phyloP scores from a whole-genome alignment of 1,140 invertebrate species.

The Leptopilina boulardi region DNA sequence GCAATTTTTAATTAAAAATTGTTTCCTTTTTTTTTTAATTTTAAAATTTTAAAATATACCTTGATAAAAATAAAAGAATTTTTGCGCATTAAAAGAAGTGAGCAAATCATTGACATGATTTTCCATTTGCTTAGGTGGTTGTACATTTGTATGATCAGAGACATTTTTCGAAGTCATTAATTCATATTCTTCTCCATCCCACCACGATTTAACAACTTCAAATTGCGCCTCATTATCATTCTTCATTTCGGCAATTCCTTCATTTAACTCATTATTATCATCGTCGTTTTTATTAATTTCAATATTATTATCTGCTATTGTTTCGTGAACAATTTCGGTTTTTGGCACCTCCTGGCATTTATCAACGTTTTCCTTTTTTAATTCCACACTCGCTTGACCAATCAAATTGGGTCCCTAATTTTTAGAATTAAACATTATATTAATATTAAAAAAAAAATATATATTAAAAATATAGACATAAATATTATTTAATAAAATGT shows the following conservation, averaged over 20 bases:
- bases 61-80: constrained; percentile 93
- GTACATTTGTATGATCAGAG: constrained; percentile 44
- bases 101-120: constrained; percentile 66
- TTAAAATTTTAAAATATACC: constrained; percentile 79
- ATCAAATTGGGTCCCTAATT: background rate
- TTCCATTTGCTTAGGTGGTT: constrained; percentile 48
- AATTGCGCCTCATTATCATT: background rate
- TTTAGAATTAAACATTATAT: background rate
- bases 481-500: constrained; percentile 35
- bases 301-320: background rate
- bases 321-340: background rate
- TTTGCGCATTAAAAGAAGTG: constrained; percentile 60
- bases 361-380: background rate
- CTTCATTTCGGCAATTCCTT: background rate
- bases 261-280: background rate
- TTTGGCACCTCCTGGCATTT: background rate
- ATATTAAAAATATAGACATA: too few species aligned
- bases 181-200: constrained; percentile 24
- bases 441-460: constrained; percentile 22
- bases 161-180: background rate
- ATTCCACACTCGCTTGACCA: background rate
- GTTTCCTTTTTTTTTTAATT: background rate
- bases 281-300: background rate
- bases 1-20: too few species aligned
- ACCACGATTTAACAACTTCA: constrained; percentile 16